Base-by-base conservation (phyloP, 92 coral and sea anemone species). In the Zoanthus solanderi region DNA sequence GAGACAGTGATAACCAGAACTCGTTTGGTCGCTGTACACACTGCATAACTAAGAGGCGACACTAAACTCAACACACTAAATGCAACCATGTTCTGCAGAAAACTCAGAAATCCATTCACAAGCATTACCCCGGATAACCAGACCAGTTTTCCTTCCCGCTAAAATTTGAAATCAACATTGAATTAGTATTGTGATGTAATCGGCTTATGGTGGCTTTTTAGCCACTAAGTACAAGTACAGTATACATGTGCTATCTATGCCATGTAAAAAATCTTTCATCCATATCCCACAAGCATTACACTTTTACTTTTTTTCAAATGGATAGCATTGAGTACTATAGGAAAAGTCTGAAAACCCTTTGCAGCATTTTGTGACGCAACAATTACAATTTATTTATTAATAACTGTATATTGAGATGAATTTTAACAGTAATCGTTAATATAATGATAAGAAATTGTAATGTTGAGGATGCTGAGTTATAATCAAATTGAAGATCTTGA, bases 51-150 rank as follows among this genome's bases (percentile, higher is more conserved):
- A 29, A 97, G 89, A 0, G 99, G 99, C 0, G 98, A 92, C 37
- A 97, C 92, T 8, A 97, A 86, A 45, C 94, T 95, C 45, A 97
- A 89, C 34, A 97, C 99, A 13, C 98, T 95, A 74, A 97, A 97
- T 0, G 99, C 98, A 60, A 97, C 99, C 94, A 97, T 97, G 78
- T 96, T 97, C 90, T 97, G 99, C 47, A 91, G 86, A 69, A 95
- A 97, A 90, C 96, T 97, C 78, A 97, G 92, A 77, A 97, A 92
- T 50, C 99, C 99, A 47, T 95, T 97, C 75, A 97, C 89, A 58
- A 95, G 91, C 71, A 97, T 87, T 52, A 92, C 88, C 31, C 93
- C 95, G 79, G 94, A 57, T 45, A 97, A 90, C 99, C 99, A 97
- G 37, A 91, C 60, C 56, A 91, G 80, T 46, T 93, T 95, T 63